Evolutionary conservation across 2,797 vertebrate species (phyloP), one percentile per base, ranked within the genome.

Genomic region (Channallabes apus): DNA sequence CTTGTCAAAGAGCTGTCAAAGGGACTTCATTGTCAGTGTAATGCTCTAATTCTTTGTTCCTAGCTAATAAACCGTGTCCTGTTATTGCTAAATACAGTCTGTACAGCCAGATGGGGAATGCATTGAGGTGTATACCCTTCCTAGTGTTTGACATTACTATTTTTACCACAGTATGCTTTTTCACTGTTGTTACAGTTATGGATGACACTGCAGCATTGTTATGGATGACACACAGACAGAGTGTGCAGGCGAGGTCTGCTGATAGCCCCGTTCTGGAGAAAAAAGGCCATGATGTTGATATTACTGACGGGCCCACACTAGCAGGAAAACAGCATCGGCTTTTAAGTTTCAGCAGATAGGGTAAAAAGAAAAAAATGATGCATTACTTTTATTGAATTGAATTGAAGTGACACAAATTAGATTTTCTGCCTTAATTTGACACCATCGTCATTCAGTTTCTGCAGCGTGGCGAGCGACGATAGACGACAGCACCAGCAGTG

Each of bases 351-450:
- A 76, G 17, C 73, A 20, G 46, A 56, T 76, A 51, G 20, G 72
- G 46, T 29, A 58, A 76, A 76, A 58, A 76, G 3, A 51, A 12
- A 51, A 11, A 46, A 12, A 51, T 51, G 46, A 12, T 51, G 46
- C 46, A 51, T 51, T 51, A 51, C 46, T 51, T 51, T 51, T 20
- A 22, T 61, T 24, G 59, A 24, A 61, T 12, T 4, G 46, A 51
- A 15, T 73, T n/a, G 24, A 54, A 75, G 14, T 58, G 73, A 76
- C 73, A 29, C 46, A 12, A 22, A 58, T 58, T 17, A 58, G 51
- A 58, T 76, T 29, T 76, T 58, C 73, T 5, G 51, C 46, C 72
- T 76, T 56, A 56, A 56, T 56, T 29, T 54, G 73, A 56, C 72
- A 56, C 51, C 51, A 2, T 29, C 9, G 8, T 11, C 51, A 58